A percentile compares a stretch with the other conserved stretches of the same genome.
Evolutionary conservation across 2,888 invertebrate genomes (phyloP).

Genomic region (Cryptus viduatorius): DNA sequence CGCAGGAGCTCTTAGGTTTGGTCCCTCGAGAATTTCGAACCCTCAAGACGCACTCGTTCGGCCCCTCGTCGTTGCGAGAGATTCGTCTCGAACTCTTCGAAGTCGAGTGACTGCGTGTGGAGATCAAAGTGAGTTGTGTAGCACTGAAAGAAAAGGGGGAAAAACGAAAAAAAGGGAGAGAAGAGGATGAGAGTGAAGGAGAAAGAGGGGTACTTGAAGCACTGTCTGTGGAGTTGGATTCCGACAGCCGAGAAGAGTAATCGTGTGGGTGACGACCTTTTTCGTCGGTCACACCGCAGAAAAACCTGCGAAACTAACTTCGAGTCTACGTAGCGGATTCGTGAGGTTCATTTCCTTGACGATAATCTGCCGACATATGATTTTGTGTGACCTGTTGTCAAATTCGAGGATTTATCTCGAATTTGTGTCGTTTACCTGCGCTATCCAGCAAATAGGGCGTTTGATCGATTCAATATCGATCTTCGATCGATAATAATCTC

Average conservation of each 20-base stretch:
- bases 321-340: not conserved
- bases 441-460: no score
- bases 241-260: slow-evolving; percentile 39
- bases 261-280: slow-evolving; percentile 14
- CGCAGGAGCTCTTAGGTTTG: not conserved
- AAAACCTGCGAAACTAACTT: slow-evolving; percentile 3
- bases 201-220: slow-evolving; percentile 22
- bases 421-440: no score
- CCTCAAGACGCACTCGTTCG: not conserved
- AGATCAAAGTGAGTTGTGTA: not conserved
- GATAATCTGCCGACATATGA: no score
- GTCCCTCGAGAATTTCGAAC: not conserved
- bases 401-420: no score
- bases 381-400: no score
- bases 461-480: no score
- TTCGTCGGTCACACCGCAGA: slow-evolving; percentile 7
- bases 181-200: slow-evolving; percentile 27
- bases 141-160: not conserved
- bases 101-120: slow-evolving; percentile 30
- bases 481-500: no score
- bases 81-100: slow-evolving; percentile 21
- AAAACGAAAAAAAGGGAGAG: not conserved
- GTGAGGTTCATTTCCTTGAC: not conserved
- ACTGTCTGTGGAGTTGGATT: slow-evolving; percentile 13
- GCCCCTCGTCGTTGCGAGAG: slow-evolving; percentile 17